Evolutionary conservation across 2,888 invertebrate species (phyloP).

Genomic region (Ramazzottius varieornatus): DNA sequence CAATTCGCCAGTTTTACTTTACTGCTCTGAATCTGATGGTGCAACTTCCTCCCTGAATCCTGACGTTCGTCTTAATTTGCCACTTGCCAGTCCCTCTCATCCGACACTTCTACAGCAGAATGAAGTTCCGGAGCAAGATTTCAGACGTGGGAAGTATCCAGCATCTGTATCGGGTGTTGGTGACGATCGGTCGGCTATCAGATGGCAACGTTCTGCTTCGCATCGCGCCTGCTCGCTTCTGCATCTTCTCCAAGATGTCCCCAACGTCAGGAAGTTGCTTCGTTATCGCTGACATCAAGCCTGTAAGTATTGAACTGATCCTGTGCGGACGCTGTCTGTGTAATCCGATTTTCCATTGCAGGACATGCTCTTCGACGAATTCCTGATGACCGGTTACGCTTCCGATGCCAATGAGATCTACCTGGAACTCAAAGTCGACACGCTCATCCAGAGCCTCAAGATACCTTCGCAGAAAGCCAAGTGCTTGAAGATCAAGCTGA

Average conservation of each 20-base stretch:
- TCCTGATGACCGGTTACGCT: neutral
- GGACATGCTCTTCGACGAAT: neutral
- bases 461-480: neutral
- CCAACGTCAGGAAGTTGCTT: neutral
- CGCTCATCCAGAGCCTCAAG: neutral
- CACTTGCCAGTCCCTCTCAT: too few species aligned
- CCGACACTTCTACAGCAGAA: too few species aligned
- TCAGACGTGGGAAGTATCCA: neutral
- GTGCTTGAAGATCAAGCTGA: neutral
- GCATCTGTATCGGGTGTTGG: neutral
- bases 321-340: too few species aligned
- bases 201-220: neutral
- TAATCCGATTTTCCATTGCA: neutral
- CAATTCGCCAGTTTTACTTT: too few species aligned
- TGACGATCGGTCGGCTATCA: too few species aligned
- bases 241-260: neutral
- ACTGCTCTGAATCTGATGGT: too few species aligned
- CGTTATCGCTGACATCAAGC: neutral
- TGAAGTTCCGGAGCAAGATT: neutral
- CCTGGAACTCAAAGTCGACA: neutral
- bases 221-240: neutral
- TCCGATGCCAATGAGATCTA: neutral
- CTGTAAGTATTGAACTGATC: neutral
- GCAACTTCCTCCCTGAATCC: too few species aligned
- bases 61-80: too few species aligned